Evolutionary conservation across 2,888 invertebrate species (phyloP), one percentile per base, ranked within the genome.

Genomic region (Oscheius sp.): DNA sequence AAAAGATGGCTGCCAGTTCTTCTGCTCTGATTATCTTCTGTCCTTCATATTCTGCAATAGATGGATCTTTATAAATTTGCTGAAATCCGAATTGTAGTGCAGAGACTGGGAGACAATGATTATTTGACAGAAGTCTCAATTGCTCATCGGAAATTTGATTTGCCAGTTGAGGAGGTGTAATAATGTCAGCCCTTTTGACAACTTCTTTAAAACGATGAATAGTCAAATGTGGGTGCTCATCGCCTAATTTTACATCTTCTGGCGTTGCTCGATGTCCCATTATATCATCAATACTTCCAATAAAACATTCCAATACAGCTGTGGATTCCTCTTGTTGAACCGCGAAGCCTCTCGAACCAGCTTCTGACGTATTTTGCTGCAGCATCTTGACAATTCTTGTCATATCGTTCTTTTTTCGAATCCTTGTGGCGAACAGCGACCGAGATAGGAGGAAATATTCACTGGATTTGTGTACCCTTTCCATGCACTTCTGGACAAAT

Each of bases 231-330:
- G 61, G 61, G 1, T 9, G 9, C 23, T 61, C 71, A 25, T 53
- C 25, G n/a, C 21, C 71, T 12, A 43, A 41, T 45, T 18, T 35
- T 2, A 71, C 71, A 25, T 71, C 59, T 1, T 66, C 61, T 46
- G 55, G 59, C 21, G 61, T 71, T 0, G 55, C 61, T n/a, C 23
- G n/a, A 1, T 61, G 61, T 1, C 71, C 71, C 9, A 71, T 0
- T 9, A 71, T 58, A 1, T 71, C 59, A 43, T 71, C 71, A 43
- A 71, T 71, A 27, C 46, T 71, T 0, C 71, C 61, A 6, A 71
- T 71, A 6, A 71, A 29, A 5, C 45, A 23, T 23, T 71, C 71
- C 23, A 53, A 25, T 3, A 71, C 1, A 2, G 59, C 49, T 0
- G 21, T 71, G 1, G 46, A 7, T 7, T 71, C 71, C 2, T 41